Evolutionary conservation across 2,113 vertebrate genomes (phyloP).

Genomic region (Ia io): DNA sequence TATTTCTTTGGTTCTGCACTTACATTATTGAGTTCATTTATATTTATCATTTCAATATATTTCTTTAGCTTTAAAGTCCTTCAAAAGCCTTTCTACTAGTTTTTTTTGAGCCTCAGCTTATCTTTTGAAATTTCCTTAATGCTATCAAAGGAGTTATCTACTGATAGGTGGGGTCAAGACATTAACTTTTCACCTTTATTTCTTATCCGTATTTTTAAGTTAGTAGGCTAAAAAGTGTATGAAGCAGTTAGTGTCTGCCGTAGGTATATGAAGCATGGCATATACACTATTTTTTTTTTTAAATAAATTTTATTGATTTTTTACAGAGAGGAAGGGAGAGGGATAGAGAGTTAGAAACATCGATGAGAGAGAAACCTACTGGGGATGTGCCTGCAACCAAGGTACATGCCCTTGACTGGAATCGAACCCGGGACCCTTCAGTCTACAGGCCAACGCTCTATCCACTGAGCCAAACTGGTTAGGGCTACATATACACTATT

Average conservation of each 20-base stretch:
- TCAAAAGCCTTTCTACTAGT: background rate
- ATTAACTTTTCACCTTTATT: background rate
- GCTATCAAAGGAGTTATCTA: background rate
- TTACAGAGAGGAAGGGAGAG: no score
- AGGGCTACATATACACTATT: no score
- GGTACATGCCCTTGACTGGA: no score
- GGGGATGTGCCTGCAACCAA: no score
- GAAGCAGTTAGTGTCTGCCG: background rate
- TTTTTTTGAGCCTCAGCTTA: background rate
- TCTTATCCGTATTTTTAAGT: background rate
- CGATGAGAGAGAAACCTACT: no score
- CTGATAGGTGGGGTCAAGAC: background rate
- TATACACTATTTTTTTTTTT: no score
- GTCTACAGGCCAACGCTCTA: no score
- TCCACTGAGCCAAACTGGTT: no score
- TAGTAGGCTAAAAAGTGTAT: background rate
- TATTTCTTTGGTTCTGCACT: background rate
- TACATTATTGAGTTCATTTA: background rate
- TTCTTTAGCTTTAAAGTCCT: constrained; percentile 32
- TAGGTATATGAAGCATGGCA: background rate
- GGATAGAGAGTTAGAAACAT: no score
- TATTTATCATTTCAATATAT: background rate
- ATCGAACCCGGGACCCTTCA: no score
- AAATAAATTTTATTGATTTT: background rate
- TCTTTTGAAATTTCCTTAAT: constrained; percentile 7